Evolutionary conservation across 1,140 invertebrate genomes (phyloP), one percentile per base, ranked within the genome.

Genomic region (Pteromalus puparum): DNA sequence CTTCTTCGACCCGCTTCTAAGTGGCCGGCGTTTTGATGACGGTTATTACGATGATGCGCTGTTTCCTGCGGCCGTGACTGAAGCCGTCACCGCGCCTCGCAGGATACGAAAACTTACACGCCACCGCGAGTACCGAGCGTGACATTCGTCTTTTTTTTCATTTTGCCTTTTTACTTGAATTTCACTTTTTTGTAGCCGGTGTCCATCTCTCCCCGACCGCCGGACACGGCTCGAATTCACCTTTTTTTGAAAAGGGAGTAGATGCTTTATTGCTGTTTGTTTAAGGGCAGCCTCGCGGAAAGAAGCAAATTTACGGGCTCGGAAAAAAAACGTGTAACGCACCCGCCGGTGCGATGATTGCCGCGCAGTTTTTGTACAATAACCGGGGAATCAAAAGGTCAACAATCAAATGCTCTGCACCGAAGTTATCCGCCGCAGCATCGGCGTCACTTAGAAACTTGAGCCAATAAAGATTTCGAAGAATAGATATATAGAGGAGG

Each of bases 11-110:
- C 91, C 88, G 91, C 87, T 90, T 92, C 90, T 92, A 92, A 93
- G 91, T 92, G 91, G 90, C 90, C 88, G 88, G 85, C 89, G 89
- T 92, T 85, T 92, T 93, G 91, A 93, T 93, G 91, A 93, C 90
- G 87, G 91, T 92, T 92, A 93, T 93, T 93, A 93, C 89, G 88
- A 90, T 93, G 91, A 93, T 92, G 90, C 88, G 89, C 91, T 90
- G 92, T 92, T 93, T 93, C 92, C 92, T 91, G 91, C 90, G 91
- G 88, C 91, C 91, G 89, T 92, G 91, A 91, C 83, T 80, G 89
- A 88, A 91, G 86, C 89, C 90, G 88, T 87, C 88, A 88, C 89
- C 73, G 28, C 46, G 24, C 38, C 42, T 26, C 67, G 42, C 74
- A 83, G 83, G 83, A 85, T 81, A 81, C 83, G 83, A 85, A 85